Percentiles rank a stretch among this genome's conserved stretches.
Conservation (phyloP, 2,888 invertebrate genomes). For the Zele albiditarsus region DNA sequence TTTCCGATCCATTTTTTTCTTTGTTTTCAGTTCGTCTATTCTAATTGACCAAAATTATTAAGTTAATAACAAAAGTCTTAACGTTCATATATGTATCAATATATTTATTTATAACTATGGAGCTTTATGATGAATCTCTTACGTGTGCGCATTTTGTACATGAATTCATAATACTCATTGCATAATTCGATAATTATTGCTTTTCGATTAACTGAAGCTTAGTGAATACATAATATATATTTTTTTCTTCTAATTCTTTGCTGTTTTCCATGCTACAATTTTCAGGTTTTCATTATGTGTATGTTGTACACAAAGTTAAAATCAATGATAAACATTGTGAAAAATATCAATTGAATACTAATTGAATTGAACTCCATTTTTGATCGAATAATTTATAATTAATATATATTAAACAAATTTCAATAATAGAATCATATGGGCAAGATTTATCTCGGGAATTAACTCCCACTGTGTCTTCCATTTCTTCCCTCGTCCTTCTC, state of each 20-base stretch:
- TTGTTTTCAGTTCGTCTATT: not conserved
- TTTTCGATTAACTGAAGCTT: slow-evolving; percentile 10
- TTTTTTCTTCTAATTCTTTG: not conserved
- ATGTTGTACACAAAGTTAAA: not conserved
- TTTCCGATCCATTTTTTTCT: not conserved
- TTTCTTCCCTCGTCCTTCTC: not conserved
- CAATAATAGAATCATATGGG: not conserved
- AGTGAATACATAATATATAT: not conserved
- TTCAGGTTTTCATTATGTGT: slow-evolving; percentile 7
- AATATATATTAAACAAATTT: not conserved
- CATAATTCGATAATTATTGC: slow-evolving; percentile 20
- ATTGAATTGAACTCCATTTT: not conserved
- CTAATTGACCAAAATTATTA: not conserved
- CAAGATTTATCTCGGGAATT: not conserved
- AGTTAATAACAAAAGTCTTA: not conserved
- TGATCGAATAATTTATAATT: not conserved
- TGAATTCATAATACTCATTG: slow-evolving; percentile 26
- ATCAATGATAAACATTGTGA: not conserved
- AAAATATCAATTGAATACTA: not conserved
- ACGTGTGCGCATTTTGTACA: slow-evolving; percentile 17
- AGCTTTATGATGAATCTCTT: slow-evolving; percentile 43
- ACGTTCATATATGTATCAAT: not conserved
- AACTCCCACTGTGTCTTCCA: not conserved
- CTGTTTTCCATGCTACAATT: no score
- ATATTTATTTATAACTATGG: slow-evolving; percentile 30